These are phyloP conservation scores for Urocitellus parryii DNA, from an alignment of 2,113 vertebrate genomes.

Conservation along the genomic window DNA sequence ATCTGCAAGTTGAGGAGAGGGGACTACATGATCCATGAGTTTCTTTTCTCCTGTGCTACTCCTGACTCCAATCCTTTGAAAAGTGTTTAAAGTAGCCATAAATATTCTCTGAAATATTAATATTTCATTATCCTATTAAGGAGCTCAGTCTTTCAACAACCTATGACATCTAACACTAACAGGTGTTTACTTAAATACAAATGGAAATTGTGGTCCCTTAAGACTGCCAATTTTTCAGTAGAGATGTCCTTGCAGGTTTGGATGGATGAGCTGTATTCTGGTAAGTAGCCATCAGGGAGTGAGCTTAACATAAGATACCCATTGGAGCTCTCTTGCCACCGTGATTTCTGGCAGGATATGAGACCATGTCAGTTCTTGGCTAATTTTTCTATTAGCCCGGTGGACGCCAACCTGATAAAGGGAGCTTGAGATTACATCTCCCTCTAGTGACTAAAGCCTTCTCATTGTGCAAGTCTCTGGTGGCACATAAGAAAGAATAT, in stretches of 20 bases:
- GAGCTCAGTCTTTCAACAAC: not conserved
- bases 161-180: conserved; percentile 48
- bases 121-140: conserved; percentile 14
- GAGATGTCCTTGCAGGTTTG: conserved; percentile 56
- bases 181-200: conserved; percentile 53
- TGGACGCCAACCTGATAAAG: not conserved
- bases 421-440: conserved; percentile 68
- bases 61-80: not conserved
- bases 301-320: conserved; percentile 30
- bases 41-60: not conserved
- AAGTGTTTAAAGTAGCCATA: not conserved
- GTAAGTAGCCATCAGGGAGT: conserved; percentile 53
- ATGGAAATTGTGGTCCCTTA: conserved; percentile 51
- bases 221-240: conserved; percentile 51
- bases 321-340: not conserved
- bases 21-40: not conserved
- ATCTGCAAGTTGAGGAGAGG: not conserved
- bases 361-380: conserved; percentile 40
- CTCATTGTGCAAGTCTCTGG: not conserved
- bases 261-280: conserved; percentile 66
- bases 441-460: conserved; percentile 72
- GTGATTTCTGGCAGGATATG: conserved; percentile 49
- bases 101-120: conserved; percentile 48
- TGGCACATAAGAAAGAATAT: conserved; percentile 1
- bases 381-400: conserved; percentile 26